Conservation (phyloP, 2,888 invertebrate species). For the Microctonus hyperodae region DNA sequence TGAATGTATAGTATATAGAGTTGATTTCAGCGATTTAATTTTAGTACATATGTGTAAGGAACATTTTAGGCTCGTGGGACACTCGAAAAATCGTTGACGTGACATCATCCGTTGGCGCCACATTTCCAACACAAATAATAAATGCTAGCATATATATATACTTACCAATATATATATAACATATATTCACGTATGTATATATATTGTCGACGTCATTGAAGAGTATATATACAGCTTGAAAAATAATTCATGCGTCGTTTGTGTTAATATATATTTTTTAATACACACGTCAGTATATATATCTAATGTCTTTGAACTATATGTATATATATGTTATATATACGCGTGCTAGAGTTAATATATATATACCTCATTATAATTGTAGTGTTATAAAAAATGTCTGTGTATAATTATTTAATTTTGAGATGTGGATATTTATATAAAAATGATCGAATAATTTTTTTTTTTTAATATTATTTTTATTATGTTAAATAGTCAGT, state of each 20-base stretch:
- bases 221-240: slow-evolving; percentile 16
- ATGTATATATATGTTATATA: too few relatives aligned
- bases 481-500: neutral
- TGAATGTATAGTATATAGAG: neutral
- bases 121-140: slow-evolving; percentile 20
- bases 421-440: neutral
- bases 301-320: too few relatives aligned
- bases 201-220: slow-evolving; percentile 12
- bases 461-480: neutral
- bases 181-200: too few relatives aligned
- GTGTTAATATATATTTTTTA: too few relatives aligned
- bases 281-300: too few relatives aligned
- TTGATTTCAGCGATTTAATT: slow-evolving; percentile 18
- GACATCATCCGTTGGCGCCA: slow-evolving; percentile 35
- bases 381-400: too few relatives aligned
- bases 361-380: too few relatives aligned
- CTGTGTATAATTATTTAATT: too few relatives aligned
- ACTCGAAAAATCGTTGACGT: slow-evolving; percentile 36
- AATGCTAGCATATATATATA: neutral
- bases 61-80: slow-evolving; percentile 16
- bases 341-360: slow-evolving; percentile 20
- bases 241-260: slow-evolving; percentile 16
- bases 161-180: too few relatives aligned
- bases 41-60: slow-evolving; percentile 7
- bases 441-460: neutral